Evolutionary conservation across 2,113 vertebrate species (phyloP).

Genomic region (Macroglossus sobrinus): DNA sequence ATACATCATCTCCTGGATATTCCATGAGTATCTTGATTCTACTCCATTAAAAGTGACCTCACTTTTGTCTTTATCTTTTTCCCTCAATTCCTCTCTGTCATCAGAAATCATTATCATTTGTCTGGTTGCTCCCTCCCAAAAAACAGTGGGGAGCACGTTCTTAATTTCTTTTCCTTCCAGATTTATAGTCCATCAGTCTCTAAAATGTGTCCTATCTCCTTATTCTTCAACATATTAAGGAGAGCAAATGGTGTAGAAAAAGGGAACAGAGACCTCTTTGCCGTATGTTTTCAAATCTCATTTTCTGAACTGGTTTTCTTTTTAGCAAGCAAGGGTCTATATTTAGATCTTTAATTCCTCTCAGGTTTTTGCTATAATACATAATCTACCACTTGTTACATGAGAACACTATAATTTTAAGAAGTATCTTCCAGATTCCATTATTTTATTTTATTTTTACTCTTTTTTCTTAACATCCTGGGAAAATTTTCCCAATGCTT

Average conservation of each 20-base stretch:
- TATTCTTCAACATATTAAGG: background rate
- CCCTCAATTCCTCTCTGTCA: background rate
- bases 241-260: background rate
- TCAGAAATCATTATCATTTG: background rate
- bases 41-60: background rate
- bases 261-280: background rate
- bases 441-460: conserved; percentile 59
- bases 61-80: background rate
- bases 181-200: background rate
- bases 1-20: background rate
- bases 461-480: conserved; percentile 40
- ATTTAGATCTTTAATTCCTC: conserved; percentile 51
- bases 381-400: conserved; percentile 57
- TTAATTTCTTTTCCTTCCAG: background rate
- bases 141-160: background rate
- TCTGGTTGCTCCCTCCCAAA: background rate
- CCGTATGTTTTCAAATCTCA: conserved; percentile 3
- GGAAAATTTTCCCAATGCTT: conserved; percentile 54
- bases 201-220: background rate
- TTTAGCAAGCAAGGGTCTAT: conserved; percentile 52
- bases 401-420: conserved; percentile 69
- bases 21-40: background rate
- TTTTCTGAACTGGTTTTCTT: conserved; percentile 52
- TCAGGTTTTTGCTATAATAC: conserved; percentile 49
- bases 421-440: conserved; percentile 32